Evolutionary conservation across 1,140 invertebrate species (phyloP), one percentile per base, ranked within the genome.

Genomic region (Sminthurinus signatus): DNA sequence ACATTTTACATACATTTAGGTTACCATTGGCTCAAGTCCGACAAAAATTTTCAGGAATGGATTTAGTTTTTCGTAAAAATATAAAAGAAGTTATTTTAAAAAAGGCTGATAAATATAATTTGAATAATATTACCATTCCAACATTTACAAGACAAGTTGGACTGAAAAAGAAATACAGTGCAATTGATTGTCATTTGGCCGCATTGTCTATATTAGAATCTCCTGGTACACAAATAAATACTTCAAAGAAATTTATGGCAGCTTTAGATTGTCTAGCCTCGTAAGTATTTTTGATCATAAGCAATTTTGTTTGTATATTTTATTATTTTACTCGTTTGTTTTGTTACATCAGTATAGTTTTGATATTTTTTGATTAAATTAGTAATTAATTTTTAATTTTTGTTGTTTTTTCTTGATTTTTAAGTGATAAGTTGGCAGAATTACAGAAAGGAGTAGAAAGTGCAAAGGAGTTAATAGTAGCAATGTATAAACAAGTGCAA

Each of bases 31-130:
- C 80, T 52, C 89, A 97, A 76, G 91, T 91, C 50, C 84, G 83
- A 14, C 93, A 97, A 75, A 84, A 85, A 52, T 97, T 85, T 77
- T 76, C 80, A 21, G 83, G 89, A 10, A 97, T 97, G 93, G 93
- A 96, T 78, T 79, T 94, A 51, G 81, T 82, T 39, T 77, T 95
- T 8, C 82, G 88, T 25, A 84, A 86, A 52, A 86, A 89, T 72
- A 85, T 96, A 67, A 84, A 85, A 59, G 75, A 80, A 32, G 86
- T 89, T 75, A 74, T 91, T 31, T 87, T 91, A 75, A 85, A 86
- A 60, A 81, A 88, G 43, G 84, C 86, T 2, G 84, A 85, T 29
- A 91, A 90, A 75, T 94, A 93, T 75, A 82, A 84, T 48, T 78
- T 97, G 29, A 82, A 85, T 2, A 83, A 85, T 68, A 78, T 95